A percentile compares a stretch with the other conserved stretches of the same genome.
Evolutionary conservation across 2,888 invertebrate genomes (phyloP).

Genomic region (Idaea biselata): DNA sequence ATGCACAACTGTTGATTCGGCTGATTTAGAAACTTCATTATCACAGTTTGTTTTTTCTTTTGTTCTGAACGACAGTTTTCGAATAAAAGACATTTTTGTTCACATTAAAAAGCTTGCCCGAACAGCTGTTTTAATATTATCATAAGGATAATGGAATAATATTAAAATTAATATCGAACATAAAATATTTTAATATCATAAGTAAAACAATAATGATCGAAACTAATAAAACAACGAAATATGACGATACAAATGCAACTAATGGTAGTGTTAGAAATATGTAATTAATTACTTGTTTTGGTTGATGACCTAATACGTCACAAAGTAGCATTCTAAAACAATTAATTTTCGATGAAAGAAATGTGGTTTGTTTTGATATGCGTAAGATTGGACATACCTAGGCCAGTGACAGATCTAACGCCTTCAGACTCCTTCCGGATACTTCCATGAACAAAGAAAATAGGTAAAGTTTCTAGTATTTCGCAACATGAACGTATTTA

Average conservation of each 20-base stretch:
- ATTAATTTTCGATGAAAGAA: conserved; percentile 6
- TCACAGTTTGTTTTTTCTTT: conserved; percentile 11
- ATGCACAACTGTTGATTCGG: neutral
- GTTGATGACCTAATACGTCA: neutral
- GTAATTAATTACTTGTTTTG: neutral
- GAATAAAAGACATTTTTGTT: conserved; percentile 14
- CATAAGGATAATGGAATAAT: neutral
- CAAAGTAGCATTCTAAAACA: conserved; percentile 10
- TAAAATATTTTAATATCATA: neutral
- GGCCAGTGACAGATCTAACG: neutral
- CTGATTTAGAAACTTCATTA: conserved; percentile 7
- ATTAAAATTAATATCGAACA: neutral
- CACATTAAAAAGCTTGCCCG: neutral
- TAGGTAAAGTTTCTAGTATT: neutral
- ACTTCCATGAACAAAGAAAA: neutral
- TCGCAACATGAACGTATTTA: neutral
- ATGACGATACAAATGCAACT: neutral
- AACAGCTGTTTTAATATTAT: neutral
- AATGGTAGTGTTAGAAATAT: neutral
- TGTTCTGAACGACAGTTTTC: conserved; percentile 5
- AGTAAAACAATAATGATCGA: neutral
- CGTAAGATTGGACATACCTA: conserved; percentile 7
- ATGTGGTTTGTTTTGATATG: neutral
- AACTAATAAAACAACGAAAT: neutral
- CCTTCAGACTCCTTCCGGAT: neutral